Base-by-base conservation (phyloP, 2,888 invertebrate species). In the Loripinus fragilis region DNA sequence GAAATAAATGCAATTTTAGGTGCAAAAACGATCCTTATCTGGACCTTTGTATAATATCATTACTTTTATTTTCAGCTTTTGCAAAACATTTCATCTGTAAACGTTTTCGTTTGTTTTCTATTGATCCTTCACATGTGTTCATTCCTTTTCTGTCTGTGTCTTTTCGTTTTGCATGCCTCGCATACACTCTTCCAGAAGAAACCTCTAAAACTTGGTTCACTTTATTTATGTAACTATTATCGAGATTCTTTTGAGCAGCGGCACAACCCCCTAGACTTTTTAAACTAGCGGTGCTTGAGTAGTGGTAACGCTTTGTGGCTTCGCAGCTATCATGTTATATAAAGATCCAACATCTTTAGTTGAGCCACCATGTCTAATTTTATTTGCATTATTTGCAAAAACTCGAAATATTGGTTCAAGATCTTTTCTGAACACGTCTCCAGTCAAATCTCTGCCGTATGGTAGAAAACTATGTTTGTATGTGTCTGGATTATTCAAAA, bases 301-400 rank as follows among this genome's bases (percentile, higher is more conserved):
- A 78, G 60, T 81, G 77, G 20, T 65, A 70, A 20, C 77, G 55
- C 33, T 78, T 81, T 17, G 74, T 75, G 15, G 81, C 81, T 65
- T 81, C n/a, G n/a, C n/a, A n/a, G n/a, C n/a, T n/a, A n/a, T n/a
- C n/a, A n/a, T n/a, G n/a, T 75, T 81, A 55, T 81, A 78, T 33
- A 81, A 77, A 2, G 77, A 81, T 70, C 77, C 75, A 33, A 80
- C 73, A 52, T 77, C 77, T 30, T 80, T 80, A 17, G 80, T 80
- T 28, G 76, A 74, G 28, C 67, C 74, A 33, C 74, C 77, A 25
- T 77, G 80, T 5, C 77, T 74, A 55, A 81, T 77, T 70, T 77
- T n/a, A 17, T 64, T 69, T 17, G 69, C 50, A 69, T 77, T 81
- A 17, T 30, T 30, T 23, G 33, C 52, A 55, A 77, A 77, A 1